These are phyloP conservation scores for Hemiscyllium ocellatum DNA, from an alignment of 2,113 vertebrate genomes.

Conservation along the genomic window DNA sequence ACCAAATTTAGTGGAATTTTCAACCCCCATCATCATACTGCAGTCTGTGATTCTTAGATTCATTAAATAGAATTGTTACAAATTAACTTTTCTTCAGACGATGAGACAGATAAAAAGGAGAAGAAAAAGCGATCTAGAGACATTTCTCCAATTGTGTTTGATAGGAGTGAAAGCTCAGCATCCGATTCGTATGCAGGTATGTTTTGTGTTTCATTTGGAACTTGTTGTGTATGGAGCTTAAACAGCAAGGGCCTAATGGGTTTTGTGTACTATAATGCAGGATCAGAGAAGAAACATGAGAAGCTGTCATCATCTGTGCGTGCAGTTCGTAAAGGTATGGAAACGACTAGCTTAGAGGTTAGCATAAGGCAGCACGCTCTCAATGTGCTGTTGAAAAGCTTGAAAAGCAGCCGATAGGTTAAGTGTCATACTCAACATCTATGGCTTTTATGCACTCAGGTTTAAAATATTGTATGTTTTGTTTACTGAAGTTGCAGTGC, in stretches of 20 bases:
- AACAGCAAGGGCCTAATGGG: slow-evolving; percentile 37
- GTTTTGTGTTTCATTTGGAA: slow-evolving; percentile 38
- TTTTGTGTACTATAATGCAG: slow-evolving; percentile 58
- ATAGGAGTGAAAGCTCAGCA: slow-evolving; percentile 84
- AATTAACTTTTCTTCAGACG: slow-evolving; percentile 38
- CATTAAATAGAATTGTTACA: slow-evolving; percentile 37
- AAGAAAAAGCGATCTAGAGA: slow-evolving; percentile 67
- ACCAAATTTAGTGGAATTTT: slow-evolving; percentile 29
- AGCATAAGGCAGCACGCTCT: slow-evolving; percentile 8
- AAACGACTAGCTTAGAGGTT: slow-evolving; percentile 23
- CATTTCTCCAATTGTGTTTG: slow-evolving; percentile 83
- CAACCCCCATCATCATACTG: slow-evolving; percentile 33
- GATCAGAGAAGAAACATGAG: slow-evolving; percentile 95
- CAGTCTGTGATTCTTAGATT: slow-evolving; percentile 22
- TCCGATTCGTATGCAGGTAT: slow-evolving; percentile 83
- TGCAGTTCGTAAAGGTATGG: slow-evolving; percentile 90
- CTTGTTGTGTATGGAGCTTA: slow-evolving; percentile 34
- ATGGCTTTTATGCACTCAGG: background rate
- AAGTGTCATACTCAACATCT: background rate
- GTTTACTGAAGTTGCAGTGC: background rate
- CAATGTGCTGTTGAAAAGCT: slow-evolving; percentile 7
- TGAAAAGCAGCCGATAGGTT: background rate
- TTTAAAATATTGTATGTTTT: background rate
- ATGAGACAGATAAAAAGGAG: slow-evolving; percentile 57
- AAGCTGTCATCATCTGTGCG: slow-evolving; percentile 96